Conservation (phyloP, 2,888 invertebrate genomes). For the Orchesellides sinensis region DNA sequence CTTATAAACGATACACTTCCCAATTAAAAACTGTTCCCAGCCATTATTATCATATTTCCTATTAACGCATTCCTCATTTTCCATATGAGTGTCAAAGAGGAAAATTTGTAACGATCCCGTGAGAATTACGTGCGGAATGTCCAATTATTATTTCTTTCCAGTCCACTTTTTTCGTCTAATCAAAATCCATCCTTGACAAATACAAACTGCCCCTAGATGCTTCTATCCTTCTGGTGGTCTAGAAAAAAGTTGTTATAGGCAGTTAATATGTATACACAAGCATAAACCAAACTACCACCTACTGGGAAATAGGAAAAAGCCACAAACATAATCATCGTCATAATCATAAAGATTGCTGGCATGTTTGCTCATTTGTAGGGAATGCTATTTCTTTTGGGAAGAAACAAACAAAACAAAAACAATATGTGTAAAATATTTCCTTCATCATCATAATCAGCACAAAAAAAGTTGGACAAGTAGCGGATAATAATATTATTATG, state of each 20-base stretch:
- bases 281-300: conserved; percentile 6
- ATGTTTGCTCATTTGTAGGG: background rate
- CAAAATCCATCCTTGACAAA: too few relatives aligned
- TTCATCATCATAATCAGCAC: background rate
- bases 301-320: conserved; percentile 43
- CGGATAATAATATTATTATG: background rate
- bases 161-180: conserved; percentile 28
- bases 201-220: background rate
- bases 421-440: background rate
- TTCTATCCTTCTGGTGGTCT: background rate
- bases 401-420: background rate
- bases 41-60: background rate
- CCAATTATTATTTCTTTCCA: conserved; percentile 34
- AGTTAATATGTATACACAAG: background rate
- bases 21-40: background rate
- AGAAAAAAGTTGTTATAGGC: background rate
- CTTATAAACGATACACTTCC: too few relatives aligned
- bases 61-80: background rate
- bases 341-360: conserved; percentile 46
- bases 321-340: conserved; percentile 54
- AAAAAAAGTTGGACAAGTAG: background rate
- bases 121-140: conserved; percentile 45
- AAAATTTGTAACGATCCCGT: background rate
- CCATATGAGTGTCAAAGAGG: background rate
- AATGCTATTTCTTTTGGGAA: conserved; percentile 7